A percentile compares a stretch with the other conserved stretches of the same genome.
Evolutionary conservation across 2,113 vertebrate species (phyloP).

Genomic region (Orientallactaga bullata): DNA sequence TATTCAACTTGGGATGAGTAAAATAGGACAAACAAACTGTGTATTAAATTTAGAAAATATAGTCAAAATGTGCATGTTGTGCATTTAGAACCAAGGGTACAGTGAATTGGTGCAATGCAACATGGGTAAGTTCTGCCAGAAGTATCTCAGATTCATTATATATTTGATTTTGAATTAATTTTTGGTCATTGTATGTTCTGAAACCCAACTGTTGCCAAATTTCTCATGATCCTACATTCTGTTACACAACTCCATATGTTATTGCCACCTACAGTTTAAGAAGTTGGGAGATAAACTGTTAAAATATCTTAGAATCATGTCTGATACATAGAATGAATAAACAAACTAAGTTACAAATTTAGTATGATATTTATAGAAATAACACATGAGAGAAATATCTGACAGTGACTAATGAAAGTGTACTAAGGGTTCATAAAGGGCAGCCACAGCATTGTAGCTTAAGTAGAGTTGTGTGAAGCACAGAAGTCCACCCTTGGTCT

Average conservation of each 20-base stretch:
- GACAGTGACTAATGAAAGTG: neutral
- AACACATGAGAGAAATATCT: neutral
- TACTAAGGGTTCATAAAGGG: neutral
- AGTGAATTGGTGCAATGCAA: too few relatives aligned
- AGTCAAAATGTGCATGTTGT: neutral
- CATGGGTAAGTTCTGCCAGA: neutral
- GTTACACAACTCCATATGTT: neutral
- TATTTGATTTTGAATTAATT: neutral
- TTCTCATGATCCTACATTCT: neutral
- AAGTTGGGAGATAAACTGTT: neutral
- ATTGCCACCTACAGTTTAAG: neutral
- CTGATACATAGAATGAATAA: constrained; percentile 4
- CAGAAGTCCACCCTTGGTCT: neutral
- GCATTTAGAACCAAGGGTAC: neutral
- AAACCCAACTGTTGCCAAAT: neutral
- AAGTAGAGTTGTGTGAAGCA: neutral
- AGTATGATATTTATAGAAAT: neutral
- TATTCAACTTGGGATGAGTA: neutral
- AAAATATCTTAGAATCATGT: neutral
- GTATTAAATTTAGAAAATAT: neutral
- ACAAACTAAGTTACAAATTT: neutral
- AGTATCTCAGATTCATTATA: neutral
- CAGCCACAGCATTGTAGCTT: neutral
- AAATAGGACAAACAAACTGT: neutral
- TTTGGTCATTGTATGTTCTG: neutral